Evolutionary conservation across 2,888 invertebrate species (phyloP).

Genomic region (Drosophila affinis): DNA sequence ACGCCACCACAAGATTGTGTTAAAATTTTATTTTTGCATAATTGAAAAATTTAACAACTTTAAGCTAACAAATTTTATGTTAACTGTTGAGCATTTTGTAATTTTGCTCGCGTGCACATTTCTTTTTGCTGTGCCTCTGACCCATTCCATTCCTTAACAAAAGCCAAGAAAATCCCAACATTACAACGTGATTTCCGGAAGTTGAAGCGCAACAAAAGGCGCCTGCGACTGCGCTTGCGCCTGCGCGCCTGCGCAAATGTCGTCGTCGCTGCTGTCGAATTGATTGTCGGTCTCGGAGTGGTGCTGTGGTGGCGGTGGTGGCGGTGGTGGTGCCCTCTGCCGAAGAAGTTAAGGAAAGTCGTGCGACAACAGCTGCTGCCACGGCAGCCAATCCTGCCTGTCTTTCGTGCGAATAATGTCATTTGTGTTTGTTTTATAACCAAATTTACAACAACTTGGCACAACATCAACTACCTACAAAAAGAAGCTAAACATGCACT

Average conservation of each 20-base stretch:
- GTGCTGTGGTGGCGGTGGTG: conserved; percentile 6
- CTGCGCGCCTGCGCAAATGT: conserved; percentile 61
- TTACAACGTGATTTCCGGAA: conserved; percentile 80
- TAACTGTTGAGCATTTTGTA: conserved; percentile 62
- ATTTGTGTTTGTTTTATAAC: conserved; percentile 79
- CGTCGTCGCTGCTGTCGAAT: conserved; percentile 66
- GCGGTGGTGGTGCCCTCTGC: conserved; percentile 17
- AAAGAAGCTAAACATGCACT: conserved; percentile 40
- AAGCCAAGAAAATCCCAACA: conserved; percentile 50
- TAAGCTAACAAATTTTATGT: conserved; percentile 46
- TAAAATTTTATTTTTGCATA: conserved; percentile 56
- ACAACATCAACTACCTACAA: conserved; percentile 23
- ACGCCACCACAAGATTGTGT: conserved; percentile 40
- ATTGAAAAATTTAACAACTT: conserved; percentile 64
- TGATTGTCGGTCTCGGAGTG: conserved; percentile 52
- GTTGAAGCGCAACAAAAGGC: conserved; percentile 68
- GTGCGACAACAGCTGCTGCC: conserved; percentile 39
- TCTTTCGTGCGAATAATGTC: conserved; percentile 77
- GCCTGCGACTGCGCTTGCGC: conserved; percentile 28
- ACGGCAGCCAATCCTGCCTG: conserved; percentile 60
- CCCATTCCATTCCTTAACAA: conserved; percentile 47
- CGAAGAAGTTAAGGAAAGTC: conserved; percentile 36
- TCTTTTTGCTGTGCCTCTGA: conserved; percentile 30
- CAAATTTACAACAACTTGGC: conserved; percentile 69
- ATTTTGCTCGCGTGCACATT: conserved; percentile 73